Conservation (phyloP, 2,888 invertebrate species). For the Gisinianus flammeolus region DNA sequence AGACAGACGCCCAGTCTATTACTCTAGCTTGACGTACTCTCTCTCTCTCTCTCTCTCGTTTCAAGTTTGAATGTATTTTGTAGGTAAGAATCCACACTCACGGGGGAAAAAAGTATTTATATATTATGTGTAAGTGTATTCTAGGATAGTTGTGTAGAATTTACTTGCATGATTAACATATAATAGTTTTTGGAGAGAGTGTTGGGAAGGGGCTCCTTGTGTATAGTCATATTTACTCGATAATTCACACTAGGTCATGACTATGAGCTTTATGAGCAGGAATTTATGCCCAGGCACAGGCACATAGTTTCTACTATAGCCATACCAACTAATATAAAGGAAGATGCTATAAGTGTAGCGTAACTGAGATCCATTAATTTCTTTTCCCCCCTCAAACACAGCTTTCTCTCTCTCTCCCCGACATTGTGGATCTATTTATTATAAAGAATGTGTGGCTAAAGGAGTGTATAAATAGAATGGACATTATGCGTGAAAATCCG, state of each 20-base stretch:
- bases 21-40: too few relatives aligned
- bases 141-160: slow-evolving; percentile 13
- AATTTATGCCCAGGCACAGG: slow-evolving; percentile 29
- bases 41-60: too few relatives aligned
- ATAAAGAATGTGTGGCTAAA: neutral
- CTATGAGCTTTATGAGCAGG: slow-evolving; percentile 9
- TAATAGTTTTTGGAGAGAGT: slow-evolving; percentile 20
- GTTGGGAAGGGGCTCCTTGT: neutral
- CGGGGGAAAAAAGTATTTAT: slow-evolving; percentile 9
- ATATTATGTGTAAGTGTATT: slow-evolving; percentile 5
- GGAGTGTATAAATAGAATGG: slow-evolving; percentile 5
- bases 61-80: too few relatives aligned
- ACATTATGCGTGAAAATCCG: neutral
- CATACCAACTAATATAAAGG: too few relatives aligned
- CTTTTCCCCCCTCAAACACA: slow-evolving; percentile 1
- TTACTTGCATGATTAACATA: slow-evolving; percentile 31
- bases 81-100: too few relatives aligned
- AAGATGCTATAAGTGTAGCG: neutral
- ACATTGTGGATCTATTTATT: neutral
- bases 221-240: slow-evolving; percentile 49
- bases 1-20: too few relatives aligned
- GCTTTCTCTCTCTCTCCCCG: slow-evolving; percentile 9
- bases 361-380: slow-evolving; percentile 2
- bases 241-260: slow-evolving; percentile 52
- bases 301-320: neutral